These are phyloP conservation scores for Slavum lentiscoides DNA, from an alignment of 2,888 invertebrate genomes.

Conservation along the genomic window DNA sequence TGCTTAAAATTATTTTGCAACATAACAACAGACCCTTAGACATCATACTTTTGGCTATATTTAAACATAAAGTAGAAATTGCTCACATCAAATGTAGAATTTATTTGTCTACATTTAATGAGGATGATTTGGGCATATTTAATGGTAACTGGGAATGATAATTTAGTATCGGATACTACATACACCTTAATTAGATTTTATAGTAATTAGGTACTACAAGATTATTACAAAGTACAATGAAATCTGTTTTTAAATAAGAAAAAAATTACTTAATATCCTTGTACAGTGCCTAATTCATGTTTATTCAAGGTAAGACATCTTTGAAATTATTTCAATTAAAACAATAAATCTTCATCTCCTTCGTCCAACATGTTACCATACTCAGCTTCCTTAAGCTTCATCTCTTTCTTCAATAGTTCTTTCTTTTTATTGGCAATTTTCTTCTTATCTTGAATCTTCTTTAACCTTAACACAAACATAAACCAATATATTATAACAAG, in stretches of 20 bases:
- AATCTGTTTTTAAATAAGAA: neutral
- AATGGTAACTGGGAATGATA: constrained; percentile 43
- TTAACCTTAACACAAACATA: constrained; percentile 65
- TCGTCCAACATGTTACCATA: constrained; percentile 78
- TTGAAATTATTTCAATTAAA: constrained; percentile 64
- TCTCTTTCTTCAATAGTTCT: constrained; percentile 60
- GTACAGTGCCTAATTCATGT: constrained; percentile 29
- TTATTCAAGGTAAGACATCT: constrained; percentile 25
- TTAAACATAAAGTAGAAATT: constrained; percentile 15
- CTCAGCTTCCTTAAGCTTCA: constrained; percentile 59
- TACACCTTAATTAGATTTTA: constrained; percentile 31
- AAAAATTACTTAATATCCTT: constrained; percentile 1
- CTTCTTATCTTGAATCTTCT: constrained; percentile 96
- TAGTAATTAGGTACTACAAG: constrained; percentile 14
- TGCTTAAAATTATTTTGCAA: constrained; percentile 27
- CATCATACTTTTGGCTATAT: constrained; percentile 6
- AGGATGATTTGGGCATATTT: constrained; percentile 13
- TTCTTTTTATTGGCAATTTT: constrained; percentile 73
- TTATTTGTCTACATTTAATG: constrained; percentile 28
- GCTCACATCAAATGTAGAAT: constrained; percentile 10
- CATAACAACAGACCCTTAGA: constrained; percentile 7
- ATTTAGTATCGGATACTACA: constrained; percentile 14
- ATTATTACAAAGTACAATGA: constrained; percentile 12
- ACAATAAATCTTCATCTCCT: constrained; percentile 87
- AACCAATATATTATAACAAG: neutral